These are phyloP conservation scores for Cassiopea xamachana DNA, from an alignment of 30 jellyfish, hydroid and myxozoan species.

Conservation along the genomic window DNA sequence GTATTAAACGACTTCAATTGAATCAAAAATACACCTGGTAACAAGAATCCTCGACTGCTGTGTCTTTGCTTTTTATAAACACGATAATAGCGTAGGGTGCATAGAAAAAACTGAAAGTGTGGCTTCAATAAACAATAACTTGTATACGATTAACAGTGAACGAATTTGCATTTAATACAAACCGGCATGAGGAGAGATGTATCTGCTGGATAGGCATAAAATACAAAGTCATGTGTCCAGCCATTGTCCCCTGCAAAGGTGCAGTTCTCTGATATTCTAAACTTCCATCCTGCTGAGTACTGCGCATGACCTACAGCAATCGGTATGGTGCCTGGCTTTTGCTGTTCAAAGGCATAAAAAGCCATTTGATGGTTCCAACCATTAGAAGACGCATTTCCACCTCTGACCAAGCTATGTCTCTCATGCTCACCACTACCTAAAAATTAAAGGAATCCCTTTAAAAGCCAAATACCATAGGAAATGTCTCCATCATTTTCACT, in stretches of 20 bases:
- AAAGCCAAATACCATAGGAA: too few species aligned
- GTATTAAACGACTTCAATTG: too few species aligned
- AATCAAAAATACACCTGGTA: too few species aligned
- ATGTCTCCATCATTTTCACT: too few species aligned
- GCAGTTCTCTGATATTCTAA: constrained; percentile 52
- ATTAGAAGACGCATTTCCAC: constrained; percentile 22
- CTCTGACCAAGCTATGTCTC: constrained; percentile 27
- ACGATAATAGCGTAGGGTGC: too few species aligned
- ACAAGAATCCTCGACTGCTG: too few species aligned
- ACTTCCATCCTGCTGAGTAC: constrained; percentile 62
- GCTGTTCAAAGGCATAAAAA: constrained; percentile 41
- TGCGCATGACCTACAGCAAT: constrained; percentile 68
- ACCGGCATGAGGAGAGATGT: constrained; percentile 41
- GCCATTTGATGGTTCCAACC: constrained; percentile 51
- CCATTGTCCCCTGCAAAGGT: constrained; percentile 64
- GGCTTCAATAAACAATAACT: too few species aligned
- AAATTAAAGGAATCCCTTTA: not conserved
- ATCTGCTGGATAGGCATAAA: constrained; percentile 58
- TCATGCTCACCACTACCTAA: constrained; percentile 47
- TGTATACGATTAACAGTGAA: too few species aligned
- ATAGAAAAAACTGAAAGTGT: too few species aligned
- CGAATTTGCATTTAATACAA: not conserved
- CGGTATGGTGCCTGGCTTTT: constrained; percentile 71
- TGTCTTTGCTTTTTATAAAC: too few species aligned
- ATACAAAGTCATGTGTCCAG: constrained; percentile 66